phyloP scores from a whole-genome alignment of 1,140 invertebrate genomes.

The Leptinotarsa undecemlineata region DNA sequence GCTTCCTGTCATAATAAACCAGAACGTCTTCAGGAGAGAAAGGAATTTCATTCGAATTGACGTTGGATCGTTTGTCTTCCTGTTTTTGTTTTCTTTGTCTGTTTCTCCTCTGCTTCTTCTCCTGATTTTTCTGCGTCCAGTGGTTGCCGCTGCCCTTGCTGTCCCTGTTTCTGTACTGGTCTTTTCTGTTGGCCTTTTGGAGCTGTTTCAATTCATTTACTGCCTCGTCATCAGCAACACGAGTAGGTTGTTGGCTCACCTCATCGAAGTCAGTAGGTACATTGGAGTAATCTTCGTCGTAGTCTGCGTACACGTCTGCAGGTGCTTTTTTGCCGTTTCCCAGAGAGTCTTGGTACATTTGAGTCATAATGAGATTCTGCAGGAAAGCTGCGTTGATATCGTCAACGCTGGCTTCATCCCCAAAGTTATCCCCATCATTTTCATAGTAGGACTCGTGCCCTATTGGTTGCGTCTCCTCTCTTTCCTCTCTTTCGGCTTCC shows the following conservation, averaged over 20 bases:
- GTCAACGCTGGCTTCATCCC: conserved; percentile 55
- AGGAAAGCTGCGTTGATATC: conserved; percentile 66
- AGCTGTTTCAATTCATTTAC: conserved; percentile 64
- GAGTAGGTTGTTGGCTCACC: conserved; percentile 32
- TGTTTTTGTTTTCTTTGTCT: conserved; percentile 35
- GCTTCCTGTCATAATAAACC: conserved; percentile 40
- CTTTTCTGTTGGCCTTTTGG: conserved; percentile 47
- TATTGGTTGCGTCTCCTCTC: conserved; percentile 61
- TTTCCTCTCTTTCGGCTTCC: conserved; percentile 58
- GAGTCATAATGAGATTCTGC: conserved; percentile 64
- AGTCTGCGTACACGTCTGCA: conserved; percentile 39
- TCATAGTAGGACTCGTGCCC: conserved; percentile 67
- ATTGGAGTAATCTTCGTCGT: conserved; percentile 55
- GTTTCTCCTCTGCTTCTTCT: conserved; percentile 12
- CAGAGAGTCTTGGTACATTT: conserved; percentile 64
- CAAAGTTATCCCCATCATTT: conserved; percentile 52
- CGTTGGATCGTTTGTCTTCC: conserved; percentile 3
- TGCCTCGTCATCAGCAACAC: conserved; percentile 61
- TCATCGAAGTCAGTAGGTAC: conserved; percentile 8
- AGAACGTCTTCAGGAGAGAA: conserved; percentile 9
- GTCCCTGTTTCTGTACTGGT: conserved; percentile 26
- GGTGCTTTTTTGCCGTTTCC: conserved; percentile 54
- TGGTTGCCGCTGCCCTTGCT: conserved; percentile 35
- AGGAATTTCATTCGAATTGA: conserved; percentile 28
- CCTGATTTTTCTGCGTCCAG: conserved; percentile 38